These are phyloP conservation scores for Molossus alvarezi DNA, from an alignment of 2,797 vertebrate species.

Conservation along the genomic window DNA sequence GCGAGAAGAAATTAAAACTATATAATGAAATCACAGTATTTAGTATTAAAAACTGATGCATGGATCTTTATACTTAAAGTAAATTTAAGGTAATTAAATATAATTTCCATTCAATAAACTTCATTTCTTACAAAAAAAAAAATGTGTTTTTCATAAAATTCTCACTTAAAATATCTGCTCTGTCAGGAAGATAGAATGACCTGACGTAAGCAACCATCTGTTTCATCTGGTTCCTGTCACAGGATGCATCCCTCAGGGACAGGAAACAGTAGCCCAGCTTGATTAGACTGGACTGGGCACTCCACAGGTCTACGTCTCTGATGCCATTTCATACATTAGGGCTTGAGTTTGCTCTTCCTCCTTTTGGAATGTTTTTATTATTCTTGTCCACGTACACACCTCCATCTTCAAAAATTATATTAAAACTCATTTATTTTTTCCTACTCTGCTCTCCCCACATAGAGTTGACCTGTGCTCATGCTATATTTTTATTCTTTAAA, in stretches of 20 bases:
- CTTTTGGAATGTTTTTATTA: background rate
- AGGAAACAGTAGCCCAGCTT: background rate
- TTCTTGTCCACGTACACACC: background rate
- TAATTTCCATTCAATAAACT: background rate
- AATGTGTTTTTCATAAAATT: background rate
- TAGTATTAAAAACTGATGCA: background rate
- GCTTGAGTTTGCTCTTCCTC: background rate
- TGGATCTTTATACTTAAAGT: background rate
- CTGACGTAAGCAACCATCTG: background rate
- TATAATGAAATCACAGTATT: background rate
- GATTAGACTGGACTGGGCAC: background rate
- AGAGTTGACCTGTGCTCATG: background rate
- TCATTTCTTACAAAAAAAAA: background rate
- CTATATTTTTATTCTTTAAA: background rate
- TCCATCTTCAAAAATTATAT: background rate
- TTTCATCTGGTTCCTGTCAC: background rate
- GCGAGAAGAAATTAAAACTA: background rate
- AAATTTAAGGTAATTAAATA: background rate
- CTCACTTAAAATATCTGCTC: background rate
- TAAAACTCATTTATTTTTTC: background rate
- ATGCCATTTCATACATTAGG: background rate
- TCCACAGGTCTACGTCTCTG: background rate
- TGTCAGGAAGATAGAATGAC: background rate
- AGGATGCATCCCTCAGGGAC: background rate
- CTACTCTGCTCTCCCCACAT: background rate